A percentile compares a stretch with the other conserved stretches of the same genome.
Evolutionary conservation across 2,888 invertebrate genomes (phyloP).

Genomic region (Globia sparganii): DNA sequence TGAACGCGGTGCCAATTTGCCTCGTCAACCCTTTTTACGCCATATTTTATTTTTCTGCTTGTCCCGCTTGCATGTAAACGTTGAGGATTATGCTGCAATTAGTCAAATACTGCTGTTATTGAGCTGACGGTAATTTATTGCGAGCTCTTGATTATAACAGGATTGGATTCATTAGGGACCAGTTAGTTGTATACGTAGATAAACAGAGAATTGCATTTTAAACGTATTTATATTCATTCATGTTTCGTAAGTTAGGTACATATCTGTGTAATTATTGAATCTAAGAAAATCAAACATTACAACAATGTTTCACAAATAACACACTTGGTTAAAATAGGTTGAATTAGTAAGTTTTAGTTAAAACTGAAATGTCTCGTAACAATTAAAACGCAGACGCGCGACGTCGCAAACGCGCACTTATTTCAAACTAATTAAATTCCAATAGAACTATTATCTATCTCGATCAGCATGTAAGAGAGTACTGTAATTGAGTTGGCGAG

Average conservation of each 20-base stretch:
- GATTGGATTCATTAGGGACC: slow-evolving; percentile 21
- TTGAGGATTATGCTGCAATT: slow-evolving; percentile 65
- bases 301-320: not conserved
- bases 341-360: not conserved
- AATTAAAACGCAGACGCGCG: not conserved
- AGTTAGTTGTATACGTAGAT: not conserved
- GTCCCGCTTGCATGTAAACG: slow-evolving; percentile 56
- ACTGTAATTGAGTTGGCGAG: slow-evolving; percentile 56
- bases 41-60: slow-evolving; percentile 56
- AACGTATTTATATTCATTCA: not conserved
- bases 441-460: slow-evolving; percentile 23
- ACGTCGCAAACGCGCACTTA: not conserved
- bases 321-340: not conserved
- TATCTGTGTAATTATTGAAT: not conserved
- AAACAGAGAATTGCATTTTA: not conserved
- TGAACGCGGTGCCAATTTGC: slow-evolving; percentile 73
- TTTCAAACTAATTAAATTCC: not conserved
- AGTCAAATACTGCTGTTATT: slow-evolving; percentile 52
- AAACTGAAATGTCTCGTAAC: not conserved
- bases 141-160: slow-evolving; percentile 1
- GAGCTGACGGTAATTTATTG: slow-evolving; percentile 42
- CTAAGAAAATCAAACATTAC: not conserved
- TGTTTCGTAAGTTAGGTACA: not conserved
- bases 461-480: slow-evolving; percentile 42
- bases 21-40: slow-evolving; percentile 59